Evolutionary conservation across 2,113 vertebrate genomes (phyloP), one percentile per base, ranked within the genome.

Genomic region (Leptobrachium ailaonicum): DNA sequence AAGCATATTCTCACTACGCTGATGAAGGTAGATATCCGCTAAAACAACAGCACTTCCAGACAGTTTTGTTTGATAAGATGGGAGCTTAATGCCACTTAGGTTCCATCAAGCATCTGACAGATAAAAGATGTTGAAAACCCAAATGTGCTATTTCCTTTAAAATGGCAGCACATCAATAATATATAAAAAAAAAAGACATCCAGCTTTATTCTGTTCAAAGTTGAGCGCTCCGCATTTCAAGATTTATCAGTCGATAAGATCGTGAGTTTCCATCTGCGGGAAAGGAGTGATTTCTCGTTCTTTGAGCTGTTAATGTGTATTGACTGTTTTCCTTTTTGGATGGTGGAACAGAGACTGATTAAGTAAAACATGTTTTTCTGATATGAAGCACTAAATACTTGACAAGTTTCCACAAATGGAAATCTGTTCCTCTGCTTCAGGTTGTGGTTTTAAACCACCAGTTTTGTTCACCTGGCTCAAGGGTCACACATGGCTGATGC

Each of bases 221-320:
- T 90, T 87, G 79, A 83, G 77, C 85, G 85, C 86, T 86, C 80
- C 60, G 78, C 83, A 75, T 91, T 89, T 88, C 83, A 83, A 86
- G 83, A 86, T 90, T 88, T 88, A 88, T 84, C 66, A 82, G 90
- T 92, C 90, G 85, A 92, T 92, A 92, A 84, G 83, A 71, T 85
- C 84, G 77, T 90, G 88, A 90, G 92, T 88, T 83, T 80, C 89
- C 87, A 84, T 84, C 88, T 86, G 87, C 88, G 85, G 83, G 86
- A 85, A 90, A 89, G 89, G 86, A 80, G 78, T 86, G 84, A 71
- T 50, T 89, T 91, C 89, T 85, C 83, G 2, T 88, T 88, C 81
- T 91, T 82, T 92, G 90, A 90, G 88, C 84, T 82, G 82, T 91
- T 95, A 93, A 95, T 95, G 93, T 89, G 83, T 94, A 95, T 96